Conservation (phyloP, 2,113 vertebrate genomes). For the Paramisgurnus dabryanus region DNA sequence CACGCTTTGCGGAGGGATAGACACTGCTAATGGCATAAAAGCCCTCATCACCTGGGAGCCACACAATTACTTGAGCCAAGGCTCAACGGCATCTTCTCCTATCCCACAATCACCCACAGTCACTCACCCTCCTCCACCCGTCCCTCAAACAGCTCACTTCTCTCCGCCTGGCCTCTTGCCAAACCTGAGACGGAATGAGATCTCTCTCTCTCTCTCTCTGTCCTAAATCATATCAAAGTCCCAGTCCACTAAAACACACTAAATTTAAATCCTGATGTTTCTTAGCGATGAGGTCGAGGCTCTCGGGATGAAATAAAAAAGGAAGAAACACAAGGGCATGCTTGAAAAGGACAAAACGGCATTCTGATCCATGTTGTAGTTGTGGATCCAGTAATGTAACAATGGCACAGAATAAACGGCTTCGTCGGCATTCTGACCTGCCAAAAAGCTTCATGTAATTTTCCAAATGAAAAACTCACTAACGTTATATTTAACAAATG, state of each 20-base stretch:
- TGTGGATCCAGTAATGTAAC: conserved; percentile 26
- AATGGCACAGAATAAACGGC: conserved; percentile 8
- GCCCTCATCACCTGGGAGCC: conserved; percentile 76
- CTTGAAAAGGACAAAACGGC: conserved; percentile 27
- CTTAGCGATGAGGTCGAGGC: neutral
- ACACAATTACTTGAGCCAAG: conserved; percentile 73
- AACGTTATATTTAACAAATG: neutral
- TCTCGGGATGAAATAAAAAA: conserved; percentile 12
- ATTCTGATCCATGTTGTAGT: conserved; percentile 26
- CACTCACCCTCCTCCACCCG: neutral
- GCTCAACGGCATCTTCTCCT: conserved; percentile 42
- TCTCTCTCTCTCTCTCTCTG: conserved; percentile 31
- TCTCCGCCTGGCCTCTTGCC: conserved; percentile 53
- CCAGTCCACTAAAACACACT: conserved; percentile 5
- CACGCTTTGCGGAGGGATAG: conserved; percentile 73
- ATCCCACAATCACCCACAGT: conserved; percentile 26
- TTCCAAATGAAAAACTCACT: neutral
- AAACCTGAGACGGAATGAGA: conserved; percentile 54
- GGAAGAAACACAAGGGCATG: conserved; percentile 38
- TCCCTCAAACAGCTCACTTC: conserved; percentile 67
- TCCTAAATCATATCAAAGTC: conserved; percentile 30
- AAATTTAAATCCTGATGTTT: conserved; percentile 27
- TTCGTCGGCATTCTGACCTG: conserved; percentile 16
- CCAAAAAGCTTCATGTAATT: conserved; percentile 5
- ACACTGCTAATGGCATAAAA: conserved; percentile 82